Base-by-base conservation (phyloP, 2,113 vertebrate genomes). In the Empidonax alnorum region DNA sequence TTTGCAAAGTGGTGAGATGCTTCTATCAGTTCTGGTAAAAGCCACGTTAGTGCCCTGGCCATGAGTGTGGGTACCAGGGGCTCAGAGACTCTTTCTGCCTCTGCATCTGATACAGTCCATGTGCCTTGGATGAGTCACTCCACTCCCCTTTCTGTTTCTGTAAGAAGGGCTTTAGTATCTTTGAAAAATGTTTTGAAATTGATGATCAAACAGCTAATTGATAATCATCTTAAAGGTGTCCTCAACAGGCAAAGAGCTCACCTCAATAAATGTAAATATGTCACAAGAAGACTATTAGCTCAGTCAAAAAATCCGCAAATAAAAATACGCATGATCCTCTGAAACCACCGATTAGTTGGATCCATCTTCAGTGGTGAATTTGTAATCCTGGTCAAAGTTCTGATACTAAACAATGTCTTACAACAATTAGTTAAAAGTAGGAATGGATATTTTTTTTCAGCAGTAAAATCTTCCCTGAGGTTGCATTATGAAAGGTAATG, bases 161-260 rank as follows among this genome's bases (percentile, higher is more conserved):
- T 87, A 81, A 95, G 91, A 87, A 95, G 22, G 44, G 18, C 33
- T 74, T 83, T 74, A 87, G 53, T 49, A 22, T 53, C 67, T 91
- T 83, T 83, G 71, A 50, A 85, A 94, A 83, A 74, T 62, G 67
- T n/a, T 89, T 94, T 90, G 50, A 91, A 79, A 88, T 27, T 17
- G 46, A 62, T 83, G 58, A 61, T 50, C 44, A 66, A 97, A 69
- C 41, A 44, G 31, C 33, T 76, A 85, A 30, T 50, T 58, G 41
- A 49, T 66, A 85, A 62, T 28, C 6, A 37, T 53, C 56, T 49
- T 42, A 62, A 67, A 63, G 14, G 55, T 76, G 24, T 52, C 31
- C 6, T 24, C 18, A 67, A 27, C 30, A 31, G 31, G 37, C 49
- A 31, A 72, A 84, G 27, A 75, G 14, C 35, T 85, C 55, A 46